A percentile compares a stretch with the other conserved stretches of the same genome.
phyloP scores from a whole-genome alignment of 2,888 invertebrate species.

The Sisyra terminalis region DNA sequence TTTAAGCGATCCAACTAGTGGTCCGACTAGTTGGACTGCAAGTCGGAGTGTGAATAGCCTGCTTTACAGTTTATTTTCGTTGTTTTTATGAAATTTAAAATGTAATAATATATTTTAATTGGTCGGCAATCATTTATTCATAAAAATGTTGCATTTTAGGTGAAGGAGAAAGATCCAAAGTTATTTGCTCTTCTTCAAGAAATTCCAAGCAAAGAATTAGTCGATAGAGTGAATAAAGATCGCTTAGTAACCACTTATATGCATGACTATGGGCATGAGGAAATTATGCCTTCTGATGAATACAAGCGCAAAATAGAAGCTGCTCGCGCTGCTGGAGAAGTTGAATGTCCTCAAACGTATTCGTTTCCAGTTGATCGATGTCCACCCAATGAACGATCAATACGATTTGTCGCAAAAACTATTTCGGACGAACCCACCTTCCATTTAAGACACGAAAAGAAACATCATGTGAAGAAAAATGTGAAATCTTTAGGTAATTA shows the following conservation, averaged over 20 bases:
- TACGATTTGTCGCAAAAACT: slow-evolving; percentile 18
- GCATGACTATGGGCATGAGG: slow-evolving; percentile 35
- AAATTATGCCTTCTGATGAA: slow-evolving; percentile 29
- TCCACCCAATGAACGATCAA: slow-evolving; percentile 31
- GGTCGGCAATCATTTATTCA: background rate
- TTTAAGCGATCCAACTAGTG: too few relatives aligned
- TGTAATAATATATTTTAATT: background rate
- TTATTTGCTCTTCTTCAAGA: slow-evolving; percentile 42
- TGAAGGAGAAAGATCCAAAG: slow-evolving; percentile 45
- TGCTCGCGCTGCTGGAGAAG: slow-evolving; percentile 33
- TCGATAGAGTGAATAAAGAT: slow-evolving; percentile 41
- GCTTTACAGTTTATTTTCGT: too few relatives aligned
- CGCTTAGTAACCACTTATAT: slow-evolving; percentile 44
- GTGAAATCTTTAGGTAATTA: background rate
- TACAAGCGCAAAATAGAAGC: slow-evolving; percentile 39
- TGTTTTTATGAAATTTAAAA: background rate
- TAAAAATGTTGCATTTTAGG: slow-evolving; percentile 21
- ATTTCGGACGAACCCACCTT: slow-evolving; percentile 12
- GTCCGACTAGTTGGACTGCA: too few relatives aligned
- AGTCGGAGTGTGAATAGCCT: too few relatives aligned
- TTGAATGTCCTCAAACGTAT: slow-evolving; percentile 38
- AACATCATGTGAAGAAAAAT: background rate
- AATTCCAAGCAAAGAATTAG: slow-evolving; percentile 37
- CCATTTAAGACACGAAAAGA: background rate
- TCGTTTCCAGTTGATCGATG: slow-evolving; percentile 40